Evolutionary conservation across 2,797 vertebrate genomes (phyloP).

Genomic region (Cyclura pinguis): DNA sequence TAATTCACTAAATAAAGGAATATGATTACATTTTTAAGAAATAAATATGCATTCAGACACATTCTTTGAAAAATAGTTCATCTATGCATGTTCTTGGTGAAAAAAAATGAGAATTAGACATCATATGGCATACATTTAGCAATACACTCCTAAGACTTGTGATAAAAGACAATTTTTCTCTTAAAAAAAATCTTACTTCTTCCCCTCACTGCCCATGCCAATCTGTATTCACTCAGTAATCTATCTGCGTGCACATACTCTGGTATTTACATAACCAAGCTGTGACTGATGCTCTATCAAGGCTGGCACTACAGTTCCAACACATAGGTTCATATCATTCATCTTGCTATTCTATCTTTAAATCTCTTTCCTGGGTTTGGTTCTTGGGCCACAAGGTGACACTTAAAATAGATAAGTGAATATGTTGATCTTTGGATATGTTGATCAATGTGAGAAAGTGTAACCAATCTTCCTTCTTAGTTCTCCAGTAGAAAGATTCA

Average conservation of each 20-base stretch:
- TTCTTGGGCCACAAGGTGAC: too few species aligned
- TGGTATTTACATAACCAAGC: neutral
- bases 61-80: neutral
- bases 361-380: too few species aligned
- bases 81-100: neutral
- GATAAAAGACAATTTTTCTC: neutral
- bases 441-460: too few species aligned
- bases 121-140: neutral
- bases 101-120: neutral
- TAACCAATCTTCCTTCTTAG: too few species aligned
- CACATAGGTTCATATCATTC: neutral
- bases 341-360: neutral
- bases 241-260: neutral
- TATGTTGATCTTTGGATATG: too few species aligned
- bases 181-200: too few species aligned
- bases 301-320: neutral
- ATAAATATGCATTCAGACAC: neutral
- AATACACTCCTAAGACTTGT: neutral
- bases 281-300: too few species aligned
- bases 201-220: neutral
- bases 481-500: too few species aligned
- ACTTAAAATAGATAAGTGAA: too few species aligned
- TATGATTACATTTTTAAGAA: constrained; percentile 1
- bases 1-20: constrained; percentile 33
- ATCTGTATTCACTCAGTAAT: neutral